Evolutionary conservation across 2,113 vertebrate genomes (phyloP).

Genomic region (Xyrauchen texanus): DNA sequence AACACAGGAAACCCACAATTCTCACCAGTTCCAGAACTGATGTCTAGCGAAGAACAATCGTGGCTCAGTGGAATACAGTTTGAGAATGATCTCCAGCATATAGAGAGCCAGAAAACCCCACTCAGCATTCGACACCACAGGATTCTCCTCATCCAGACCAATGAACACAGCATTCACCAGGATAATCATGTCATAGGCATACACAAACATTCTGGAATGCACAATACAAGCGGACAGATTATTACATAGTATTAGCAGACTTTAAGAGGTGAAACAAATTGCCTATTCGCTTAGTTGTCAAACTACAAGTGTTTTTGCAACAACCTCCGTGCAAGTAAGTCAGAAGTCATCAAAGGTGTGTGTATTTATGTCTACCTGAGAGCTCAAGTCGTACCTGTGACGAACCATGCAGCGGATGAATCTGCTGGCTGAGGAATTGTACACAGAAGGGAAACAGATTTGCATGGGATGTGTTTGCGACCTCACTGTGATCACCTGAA

Average conservation of each 20-base stretch:
- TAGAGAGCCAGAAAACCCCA: conserved; percentile 89
- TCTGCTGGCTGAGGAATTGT: conserved; percentile 75
- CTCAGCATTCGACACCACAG: conserved; percentile 80
- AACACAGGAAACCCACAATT: neutral
- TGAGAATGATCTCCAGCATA: conserved; percentile 87
- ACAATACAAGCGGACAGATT: conserved; percentile 36
- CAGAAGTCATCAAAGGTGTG: too few species aligned
- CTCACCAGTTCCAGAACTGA: conserved; percentile 95
- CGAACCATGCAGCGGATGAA: conserved; percentile 75
- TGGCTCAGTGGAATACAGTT: conserved; percentile 88
- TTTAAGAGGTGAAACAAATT: too few species aligned
- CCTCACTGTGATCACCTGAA: conserved; percentile 84
- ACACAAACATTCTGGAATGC: conserved; percentile 64
- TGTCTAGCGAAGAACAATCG: conserved; percentile 81
- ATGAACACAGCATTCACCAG: conserved; percentile 91
- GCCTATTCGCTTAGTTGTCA: too few species aligned
- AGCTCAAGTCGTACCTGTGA: conserved; percentile 74
- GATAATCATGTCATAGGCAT: conserved; percentile 86
- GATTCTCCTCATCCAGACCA: conserved; percentile 85
- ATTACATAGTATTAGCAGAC: neutral
- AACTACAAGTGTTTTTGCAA: too few species aligned
- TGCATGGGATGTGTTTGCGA: conserved; percentile 80
- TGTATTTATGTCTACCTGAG: too few species aligned
- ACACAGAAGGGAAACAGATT: conserved; percentile 71
- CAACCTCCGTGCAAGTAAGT: neutral